Conservation (phyloP, 2,797 vertebrate genomes). For the Centropyge bicolor region DNA sequence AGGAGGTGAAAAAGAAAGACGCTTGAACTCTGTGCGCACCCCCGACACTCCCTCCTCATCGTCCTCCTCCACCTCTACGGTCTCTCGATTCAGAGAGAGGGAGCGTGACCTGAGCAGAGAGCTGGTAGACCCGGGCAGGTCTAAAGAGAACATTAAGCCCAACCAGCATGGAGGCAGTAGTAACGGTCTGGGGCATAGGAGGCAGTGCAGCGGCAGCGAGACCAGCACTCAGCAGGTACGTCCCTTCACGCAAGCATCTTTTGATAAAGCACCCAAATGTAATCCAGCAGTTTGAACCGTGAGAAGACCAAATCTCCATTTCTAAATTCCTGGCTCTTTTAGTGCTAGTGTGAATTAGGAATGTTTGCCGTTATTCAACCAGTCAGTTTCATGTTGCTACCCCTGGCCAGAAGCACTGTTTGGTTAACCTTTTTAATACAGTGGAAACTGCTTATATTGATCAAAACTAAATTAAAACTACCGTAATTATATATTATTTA, state of each 20-base stretch:
- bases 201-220: conserved; percentile 78
- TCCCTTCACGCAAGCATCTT: not conserved
- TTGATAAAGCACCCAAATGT: not conserved
- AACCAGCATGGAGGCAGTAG: conserved; percentile 66
- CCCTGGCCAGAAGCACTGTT: too few relatives aligned
- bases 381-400: too few relatives aligned
- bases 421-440: too few relatives aligned
- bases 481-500: too few relatives aligned
- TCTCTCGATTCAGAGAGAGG: conserved; percentile 72
- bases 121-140: conserved; percentile 53
- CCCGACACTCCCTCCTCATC: conserved; percentile 60
- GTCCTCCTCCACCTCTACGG: conserved; percentile 50
- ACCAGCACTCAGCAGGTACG: conserved; percentile 79
- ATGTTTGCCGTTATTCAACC: too few relatives aligned
- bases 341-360: not conserved
- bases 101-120: conserved; percentile 70
- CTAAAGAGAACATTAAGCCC: conserved; percentile 84
- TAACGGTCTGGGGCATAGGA: conserved; percentile 81
- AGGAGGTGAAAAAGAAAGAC: conserved; percentile 53
- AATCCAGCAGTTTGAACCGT: accelerated
- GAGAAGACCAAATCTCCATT: not conserved
- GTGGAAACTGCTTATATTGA: too few relatives aligned
- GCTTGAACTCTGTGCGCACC: conserved; percentile 46
- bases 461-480: too few relatives aligned
- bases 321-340: not conserved